Evolutionary conservation across 2,888 invertebrate species (phyloP).

Genomic region (Drosophila monieri): DNA sequence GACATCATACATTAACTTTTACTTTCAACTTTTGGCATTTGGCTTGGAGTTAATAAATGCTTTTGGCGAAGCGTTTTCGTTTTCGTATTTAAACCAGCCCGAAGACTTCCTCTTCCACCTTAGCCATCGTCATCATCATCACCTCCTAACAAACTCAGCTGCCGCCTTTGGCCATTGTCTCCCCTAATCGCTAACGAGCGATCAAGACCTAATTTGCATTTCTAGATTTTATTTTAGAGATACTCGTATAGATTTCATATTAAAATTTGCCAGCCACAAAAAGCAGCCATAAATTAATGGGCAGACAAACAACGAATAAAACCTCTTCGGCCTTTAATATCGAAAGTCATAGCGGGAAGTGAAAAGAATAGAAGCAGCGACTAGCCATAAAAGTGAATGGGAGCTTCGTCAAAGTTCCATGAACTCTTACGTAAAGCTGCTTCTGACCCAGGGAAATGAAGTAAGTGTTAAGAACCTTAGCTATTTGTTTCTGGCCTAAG

Average conservation of each 20-base stretch:
- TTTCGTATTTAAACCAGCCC: conserved; percentile 48
- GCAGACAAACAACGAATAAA: not conserved
- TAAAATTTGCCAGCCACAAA: conserved; percentile 23
- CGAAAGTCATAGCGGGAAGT: conserved; percentile 27
- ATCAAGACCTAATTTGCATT: conserved; percentile 66
- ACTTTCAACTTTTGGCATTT: conserved; percentile 75
- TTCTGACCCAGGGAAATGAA: not conserved
- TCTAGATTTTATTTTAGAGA: conserved; percentile 63
- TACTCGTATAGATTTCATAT: conserved; percentile 33
- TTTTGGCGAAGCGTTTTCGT: conserved; percentile 52
- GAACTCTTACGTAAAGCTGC: conserved; percentile 35
- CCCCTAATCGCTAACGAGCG: conserved; percentile 28
- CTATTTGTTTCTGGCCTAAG: not conserved
- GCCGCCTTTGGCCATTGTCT: conserved; percentile 26
- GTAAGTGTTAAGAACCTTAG: not conserved
- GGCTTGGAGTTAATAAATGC: conserved; percentile 14
- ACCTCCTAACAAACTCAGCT: conserved; percentile 4
- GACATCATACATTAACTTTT: conserved; percentile 58
- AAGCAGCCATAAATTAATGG: conserved; percentile 16
- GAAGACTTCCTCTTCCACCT: conserved; percentile 26
- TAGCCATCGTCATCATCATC: conserved; percentile 5
- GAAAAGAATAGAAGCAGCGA: conserved; percentile 18
- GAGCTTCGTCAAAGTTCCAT: conserved; percentile 31
- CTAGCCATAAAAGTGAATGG: conserved; percentile 49
- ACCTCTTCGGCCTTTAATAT: conserved; percentile 22